Percentiles rank a stretch among this genome's conserved stretches.
phyloP scores from a whole-genome alignment of 2,888 invertebrate species.

The Agrochola lychnidis region DNA sequence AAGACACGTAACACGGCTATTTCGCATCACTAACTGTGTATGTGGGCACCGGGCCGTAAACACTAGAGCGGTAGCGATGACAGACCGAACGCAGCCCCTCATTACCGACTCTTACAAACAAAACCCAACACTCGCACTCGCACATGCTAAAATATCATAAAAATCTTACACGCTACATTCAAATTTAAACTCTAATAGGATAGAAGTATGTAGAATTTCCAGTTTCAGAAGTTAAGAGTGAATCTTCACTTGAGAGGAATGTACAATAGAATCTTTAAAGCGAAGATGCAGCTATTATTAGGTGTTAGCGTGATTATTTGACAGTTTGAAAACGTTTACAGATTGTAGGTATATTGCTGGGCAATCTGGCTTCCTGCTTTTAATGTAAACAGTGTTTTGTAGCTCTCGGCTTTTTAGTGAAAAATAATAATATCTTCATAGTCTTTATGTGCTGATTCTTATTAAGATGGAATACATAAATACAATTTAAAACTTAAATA shows the following conservation, averaged over 20 bases:
- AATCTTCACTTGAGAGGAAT: conserved; percentile 77
- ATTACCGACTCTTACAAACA: conserved; percentile 85
- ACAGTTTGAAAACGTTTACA: conserved; percentile 91
- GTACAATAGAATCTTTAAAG: conserved; percentile 86
- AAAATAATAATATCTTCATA: conserved; percentile 80
- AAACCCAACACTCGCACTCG: conserved; percentile 76
- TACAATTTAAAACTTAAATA: conserved; percentile 55
- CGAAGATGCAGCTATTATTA: conserved; percentile 88
- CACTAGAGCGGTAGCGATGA: conserved; percentile 82
- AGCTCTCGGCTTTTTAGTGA: conserved; percentile 74
- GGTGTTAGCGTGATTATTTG: conserved; percentile 90
- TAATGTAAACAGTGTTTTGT: conserved; percentile 87
- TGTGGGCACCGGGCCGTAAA: conserved; percentile 80
- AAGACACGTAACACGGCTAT: conserved; percentile 75
- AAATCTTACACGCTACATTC: conserved; percentile 66
- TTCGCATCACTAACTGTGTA: conserved; percentile 79
- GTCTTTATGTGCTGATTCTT: conserved; percentile 76
- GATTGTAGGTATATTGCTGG: conserved; percentile 83
- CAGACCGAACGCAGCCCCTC: conserved; percentile 85
- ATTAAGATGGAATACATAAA: conserved; percentile 72
- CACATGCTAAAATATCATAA: conserved; percentile 83
- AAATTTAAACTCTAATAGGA: conserved; percentile 71
- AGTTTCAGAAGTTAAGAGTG: conserved; percentile 51
- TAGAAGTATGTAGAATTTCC: conserved; percentile 56
- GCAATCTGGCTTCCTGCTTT: conserved; percentile 90